These are phyloP conservation scores for Micromussa lordhowensis DNA, from an alignment of 92 coral and sea anemone species.

Conservation along the genomic window DNA sequence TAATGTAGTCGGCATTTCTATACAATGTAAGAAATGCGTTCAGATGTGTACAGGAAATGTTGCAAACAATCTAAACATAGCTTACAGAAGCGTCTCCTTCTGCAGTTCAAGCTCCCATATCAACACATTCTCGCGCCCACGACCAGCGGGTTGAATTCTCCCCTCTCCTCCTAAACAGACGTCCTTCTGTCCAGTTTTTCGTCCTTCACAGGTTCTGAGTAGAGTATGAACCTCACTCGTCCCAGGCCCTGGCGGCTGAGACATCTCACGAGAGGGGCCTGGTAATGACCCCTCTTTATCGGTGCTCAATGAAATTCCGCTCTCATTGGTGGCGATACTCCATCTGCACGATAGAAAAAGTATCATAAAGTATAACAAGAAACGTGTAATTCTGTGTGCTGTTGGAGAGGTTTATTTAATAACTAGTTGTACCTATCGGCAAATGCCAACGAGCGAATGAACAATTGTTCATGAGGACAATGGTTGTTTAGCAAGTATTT, in stretches of 20 bases:
- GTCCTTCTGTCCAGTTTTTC: background rate
- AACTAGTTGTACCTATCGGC: no score
- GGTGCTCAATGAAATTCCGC: constrained; percentile 12
- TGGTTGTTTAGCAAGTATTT: no score
- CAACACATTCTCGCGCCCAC: background rate
- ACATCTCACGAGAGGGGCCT: background rate
- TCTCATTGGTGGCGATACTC: constrained; percentile 10
- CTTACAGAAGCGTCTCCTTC: constrained; percentile 65
- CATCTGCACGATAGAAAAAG: background rate
- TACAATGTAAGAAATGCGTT: no score
- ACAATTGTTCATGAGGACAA: no score
- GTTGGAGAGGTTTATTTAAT: no score
- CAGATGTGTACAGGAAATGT: background rate
- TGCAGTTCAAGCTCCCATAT: constrained; percentile 58
- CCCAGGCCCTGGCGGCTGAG: constrained; percentile 2
- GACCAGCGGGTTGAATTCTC: background rate
- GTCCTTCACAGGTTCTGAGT: background rate
- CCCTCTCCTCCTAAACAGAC: background rate
- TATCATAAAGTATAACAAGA: background rate
- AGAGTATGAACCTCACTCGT: constrained; percentile 4
- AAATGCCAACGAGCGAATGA: no score
- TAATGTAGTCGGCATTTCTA: no score
- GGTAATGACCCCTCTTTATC: constrained; percentile 4
- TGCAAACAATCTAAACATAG: background rate
- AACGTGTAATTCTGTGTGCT: no score